phyloP scores from a whole-genome alignment of 2,888 invertebrate species.

The Dexiosoma caninum region DNA sequence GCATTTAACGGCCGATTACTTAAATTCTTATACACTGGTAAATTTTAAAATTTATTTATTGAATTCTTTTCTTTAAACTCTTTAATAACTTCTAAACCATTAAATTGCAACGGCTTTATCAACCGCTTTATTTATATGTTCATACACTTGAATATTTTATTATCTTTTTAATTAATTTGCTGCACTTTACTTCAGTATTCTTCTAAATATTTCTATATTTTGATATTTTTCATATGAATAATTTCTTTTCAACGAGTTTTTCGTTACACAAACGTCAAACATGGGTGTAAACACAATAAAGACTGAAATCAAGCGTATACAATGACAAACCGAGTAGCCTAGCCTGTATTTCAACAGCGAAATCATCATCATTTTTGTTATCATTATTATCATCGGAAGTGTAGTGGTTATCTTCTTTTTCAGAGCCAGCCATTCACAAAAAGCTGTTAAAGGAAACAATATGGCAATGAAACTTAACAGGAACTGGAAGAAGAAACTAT shows the following conservation, averaged over 20 bases:
- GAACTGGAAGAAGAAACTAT: slow-evolving; percentile 7
- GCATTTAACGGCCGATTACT: slow-evolving; percentile 3
- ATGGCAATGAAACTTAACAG: slow-evolving; percentile 41
- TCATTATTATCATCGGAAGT: slow-evolving; percentile 32
- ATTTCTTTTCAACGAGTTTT: slow-evolving; percentile 52
- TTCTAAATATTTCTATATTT: slow-evolving; percentile 16
- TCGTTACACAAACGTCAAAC: slow-evolving; percentile 72
- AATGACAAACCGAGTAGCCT: slow-evolving; percentile 62
- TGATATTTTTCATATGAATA: slow-evolving; percentile 5
- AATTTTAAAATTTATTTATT: too few species aligned
- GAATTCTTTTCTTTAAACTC: neutral
- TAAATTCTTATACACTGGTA: neutral
- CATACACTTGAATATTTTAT: slow-evolving; percentile 28
- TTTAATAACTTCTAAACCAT: neutral
- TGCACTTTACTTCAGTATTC: slow-evolving; percentile 2
- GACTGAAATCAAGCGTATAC: slow-evolving; percentile 69
- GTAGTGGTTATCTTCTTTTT: slow-evolving; percentile 10
- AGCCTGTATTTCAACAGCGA: slow-evolving; percentile 52
- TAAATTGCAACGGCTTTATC: neutral
- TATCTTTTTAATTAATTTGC: neutral
- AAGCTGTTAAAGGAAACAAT: slow-evolving; percentile 25
- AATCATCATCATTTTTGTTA: slow-evolving; percentile 15
- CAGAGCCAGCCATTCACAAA: neutral
- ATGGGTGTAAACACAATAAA: slow-evolving; percentile 76
- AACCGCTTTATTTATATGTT: neutral